These are phyloP conservation scores for Nomada hirtipes DNA, from an alignment of 2,888 invertebrate species.

Conservation along the genomic window DNA sequence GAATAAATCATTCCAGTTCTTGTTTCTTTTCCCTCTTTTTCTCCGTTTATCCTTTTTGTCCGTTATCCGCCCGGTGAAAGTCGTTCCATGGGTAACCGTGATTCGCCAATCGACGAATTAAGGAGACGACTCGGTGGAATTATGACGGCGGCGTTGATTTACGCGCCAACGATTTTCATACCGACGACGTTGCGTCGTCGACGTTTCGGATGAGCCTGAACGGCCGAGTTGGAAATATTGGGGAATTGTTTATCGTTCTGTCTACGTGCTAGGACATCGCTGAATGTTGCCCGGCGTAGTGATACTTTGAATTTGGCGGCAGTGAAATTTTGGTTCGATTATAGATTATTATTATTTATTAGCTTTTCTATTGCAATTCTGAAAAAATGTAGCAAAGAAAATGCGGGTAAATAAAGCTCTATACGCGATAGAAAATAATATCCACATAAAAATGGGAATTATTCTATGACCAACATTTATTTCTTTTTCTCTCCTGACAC, in stretches of 20 bases:
- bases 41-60: background rate
- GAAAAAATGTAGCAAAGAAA: too few relatives aligned
- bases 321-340: background rate
- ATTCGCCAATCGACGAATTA: slow-evolving; percentile 69
- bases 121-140: slow-evolving; percentile 63
- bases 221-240: slow-evolving; percentile 3
- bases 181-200: background rate
- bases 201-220: background rate
- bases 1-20: slow-evolving; percentile 77
- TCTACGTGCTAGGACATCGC: background rate
- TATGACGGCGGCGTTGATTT: slow-evolving; percentile 57
- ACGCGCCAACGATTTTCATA: slow-evolving; percentile 24
- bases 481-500: background rate
- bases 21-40: slow-evolving; percentile 9
- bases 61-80: slow-evolving; percentile 42
- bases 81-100: slow-evolving; percentile 65
- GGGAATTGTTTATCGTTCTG: slow-evolving; percentile 24
- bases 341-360: too few relatives aligned
- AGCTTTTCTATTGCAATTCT: too few relatives aligned
- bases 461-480: background rate
- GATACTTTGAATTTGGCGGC: background rate
- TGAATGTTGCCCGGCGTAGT: too few relatives aligned
- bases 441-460: too few relatives aligned
- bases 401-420: too few relatives aligned
- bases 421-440: too few relatives aligned